A percentile compares a stretch with the other conserved stretches of the same genome.
These are phyloP conservation scores for Hetaerina americana DNA, from an alignment of 1,140 invertebrate species.

Conservation along the genomic window DNA sequence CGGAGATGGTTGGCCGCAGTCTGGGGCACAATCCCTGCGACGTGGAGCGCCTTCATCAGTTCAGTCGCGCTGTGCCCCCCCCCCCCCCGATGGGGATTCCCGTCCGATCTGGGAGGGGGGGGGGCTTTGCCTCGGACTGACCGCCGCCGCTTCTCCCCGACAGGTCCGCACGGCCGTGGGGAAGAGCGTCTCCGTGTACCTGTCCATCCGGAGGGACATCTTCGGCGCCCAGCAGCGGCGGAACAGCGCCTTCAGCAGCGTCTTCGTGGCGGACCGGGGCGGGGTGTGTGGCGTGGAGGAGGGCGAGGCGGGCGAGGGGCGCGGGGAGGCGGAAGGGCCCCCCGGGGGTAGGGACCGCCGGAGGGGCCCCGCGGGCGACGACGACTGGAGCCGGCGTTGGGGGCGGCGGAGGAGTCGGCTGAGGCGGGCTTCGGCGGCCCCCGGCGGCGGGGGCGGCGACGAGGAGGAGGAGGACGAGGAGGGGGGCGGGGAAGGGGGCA, in stretches of 20 bases:
- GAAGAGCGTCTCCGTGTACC: constrained; percentile 41
- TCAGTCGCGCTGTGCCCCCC: too few relatives aligned
- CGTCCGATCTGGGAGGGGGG: too few relatives aligned
- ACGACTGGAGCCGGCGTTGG: background rate
- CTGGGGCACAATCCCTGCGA: too few relatives aligned
- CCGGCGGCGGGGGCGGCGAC: background rate
- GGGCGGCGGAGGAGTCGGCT: too few relatives aligned
- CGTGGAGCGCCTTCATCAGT: too few relatives aligned
- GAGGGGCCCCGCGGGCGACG: background rate
- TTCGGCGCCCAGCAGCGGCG: constrained; percentile 14
- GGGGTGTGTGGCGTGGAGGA: background rate
- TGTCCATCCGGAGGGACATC: constrained; percentile 31
- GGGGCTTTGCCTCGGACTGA: too few relatives aligned
- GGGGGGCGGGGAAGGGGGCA: background rate
- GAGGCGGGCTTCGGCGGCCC: too few relatives aligned
- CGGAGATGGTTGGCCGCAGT: too few relatives aligned
- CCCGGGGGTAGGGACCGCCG: background rate
- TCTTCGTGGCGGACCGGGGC: constrained; percentile 1
- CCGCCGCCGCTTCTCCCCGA: too few relatives aligned
- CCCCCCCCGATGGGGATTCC: too few relatives aligned
- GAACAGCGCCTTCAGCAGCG: constrained; percentile 21
- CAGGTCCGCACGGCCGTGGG: constrained; percentile 40
- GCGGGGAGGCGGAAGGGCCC: background rate
- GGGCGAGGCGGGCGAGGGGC: background rate
- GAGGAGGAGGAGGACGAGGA: background rate